These are phyloP conservation scores for Neosilurus hyrtlii DNA, from an alignment of 2,797 vertebrate species.

Conservation along the genomic window DNA sequence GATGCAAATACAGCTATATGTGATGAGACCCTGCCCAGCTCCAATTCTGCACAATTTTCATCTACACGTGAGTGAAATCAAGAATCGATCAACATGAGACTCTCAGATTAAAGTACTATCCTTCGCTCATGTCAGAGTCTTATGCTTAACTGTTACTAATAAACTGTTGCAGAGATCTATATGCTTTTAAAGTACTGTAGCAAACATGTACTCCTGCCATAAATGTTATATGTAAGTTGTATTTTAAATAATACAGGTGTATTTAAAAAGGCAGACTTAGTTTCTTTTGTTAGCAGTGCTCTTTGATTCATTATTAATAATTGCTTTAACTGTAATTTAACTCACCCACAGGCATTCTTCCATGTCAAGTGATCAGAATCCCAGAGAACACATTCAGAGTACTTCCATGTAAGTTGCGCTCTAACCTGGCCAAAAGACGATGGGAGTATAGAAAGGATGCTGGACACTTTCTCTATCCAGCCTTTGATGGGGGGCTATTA, in stretches of 20 bases:
- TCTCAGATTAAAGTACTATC: background rate
- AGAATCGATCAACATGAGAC: background rate
- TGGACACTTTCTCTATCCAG: slow-evolving; percentile 78
- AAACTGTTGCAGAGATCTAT: background rate
- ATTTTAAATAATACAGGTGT: background rate
- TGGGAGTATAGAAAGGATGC: slow-evolving; percentile 79
- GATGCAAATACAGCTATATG: slow-evolving; percentile 74
- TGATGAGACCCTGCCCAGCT: slow-evolving; percentile 61
- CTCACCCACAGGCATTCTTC: slow-evolving; percentile 57
- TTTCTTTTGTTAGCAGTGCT: background rate
- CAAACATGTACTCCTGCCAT: background rate
- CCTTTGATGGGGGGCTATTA: slow-evolving; percentile 84
- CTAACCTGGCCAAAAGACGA: slow-evolving; percentile 83
- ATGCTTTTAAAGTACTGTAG: background rate
- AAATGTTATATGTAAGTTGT: background rate
- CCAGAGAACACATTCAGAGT: slow-evolving; percentile 82
- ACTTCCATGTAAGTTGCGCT: slow-evolving; percentile 83
- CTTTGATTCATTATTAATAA: background rate
- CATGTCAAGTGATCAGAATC: slow-evolving; percentile 78
- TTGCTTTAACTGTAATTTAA: background rate
- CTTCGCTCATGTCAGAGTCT: background rate
- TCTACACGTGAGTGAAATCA: slow-evolving; percentile 70
- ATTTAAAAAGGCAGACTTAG: background rate
- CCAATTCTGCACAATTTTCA: slow-evolving; percentile 54
- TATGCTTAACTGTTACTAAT: background rate